Base-by-base conservation (phyloP, 2,797 vertebrate species). In the Sebastes diploproa region DNA sequence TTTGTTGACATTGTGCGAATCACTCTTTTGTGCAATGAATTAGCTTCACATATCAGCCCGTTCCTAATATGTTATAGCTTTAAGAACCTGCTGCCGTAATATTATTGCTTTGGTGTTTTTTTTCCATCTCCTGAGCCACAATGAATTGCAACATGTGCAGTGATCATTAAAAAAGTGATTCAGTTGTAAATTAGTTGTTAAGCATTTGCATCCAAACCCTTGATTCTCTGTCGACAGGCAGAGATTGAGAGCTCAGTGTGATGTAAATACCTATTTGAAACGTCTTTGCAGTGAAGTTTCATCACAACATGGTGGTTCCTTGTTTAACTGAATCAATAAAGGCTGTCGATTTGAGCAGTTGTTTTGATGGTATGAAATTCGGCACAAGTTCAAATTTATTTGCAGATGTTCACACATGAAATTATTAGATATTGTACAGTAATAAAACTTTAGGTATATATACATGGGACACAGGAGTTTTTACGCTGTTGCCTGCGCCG, bases 241-340 rank as follows among this genome's bases (percentile, higher is more conserved):
- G 46, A 75, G 54, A 56, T 81, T 34, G 68, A 80, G 34, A 84
- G 81, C 29, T 86, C 77, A 46, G 25, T 75, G 75, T 89, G 90
- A 91, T 87, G 88, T 94, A 88, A 84, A 89, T 86, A 86, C 72
- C 60, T 78, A 70, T 89, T 88, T 81, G 75, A 86, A 86, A 79
- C 12, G 7, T 80, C 77, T 91, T 93, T 94, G 89, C 89, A 87
- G 88, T 92, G 87, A 87, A 77, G 66, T 89, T 86, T 88, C 79
- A 88, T 87, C 83, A 88, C 85, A 79, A 80, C 59, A 81, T 64
- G 71, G 70, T 87, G 86, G 85, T 85, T 90, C 72, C 78, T 92
- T 87, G 77, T 90, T 79, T 62, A 88, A 86, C 82, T 84, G 84
- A 90, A 89, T 90, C 81, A 90, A 92, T 94, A 93, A 94, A 94